A percentile compares a stretch with the other conserved stretches of the same genome.
Conservation (phyloP, 1,140 invertebrate species). For the Leptinotarsa texana region DNA sequence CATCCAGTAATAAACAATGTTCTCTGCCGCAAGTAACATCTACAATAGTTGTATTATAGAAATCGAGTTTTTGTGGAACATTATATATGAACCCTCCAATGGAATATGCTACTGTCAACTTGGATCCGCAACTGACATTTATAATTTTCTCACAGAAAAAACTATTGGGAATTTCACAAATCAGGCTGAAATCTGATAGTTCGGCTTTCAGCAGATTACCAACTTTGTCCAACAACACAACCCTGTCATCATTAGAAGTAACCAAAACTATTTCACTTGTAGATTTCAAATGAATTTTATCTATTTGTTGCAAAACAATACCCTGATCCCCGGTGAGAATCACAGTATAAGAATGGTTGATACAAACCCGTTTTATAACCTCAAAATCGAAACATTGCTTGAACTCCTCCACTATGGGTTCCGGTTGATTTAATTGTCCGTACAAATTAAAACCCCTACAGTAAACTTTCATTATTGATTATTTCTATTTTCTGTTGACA, state of each 20-base stretch:
- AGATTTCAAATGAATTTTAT: conserved; percentile 19
- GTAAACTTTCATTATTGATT: conserved; percentile 50
- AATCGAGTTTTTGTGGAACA: conserved; percentile 63
- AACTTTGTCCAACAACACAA: conserved; percentile 32
- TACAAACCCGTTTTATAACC: conserved; percentile 26
- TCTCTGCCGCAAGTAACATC: conserved; percentile 78
- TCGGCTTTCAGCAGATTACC: conserved; percentile 33
- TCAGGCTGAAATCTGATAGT: conserved; percentile 24
- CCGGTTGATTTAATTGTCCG: conserved; percentile 34
- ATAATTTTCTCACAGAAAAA: conserved; percentile 43
- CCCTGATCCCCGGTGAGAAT: background rate
- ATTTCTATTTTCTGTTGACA: conserved; percentile 15
- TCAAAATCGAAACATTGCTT: conserved; percentile 18
- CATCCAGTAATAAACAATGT: conserved; percentile 74
- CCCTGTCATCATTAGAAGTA: conserved; percentile 34
- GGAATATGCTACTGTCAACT: conserved; percentile 58
- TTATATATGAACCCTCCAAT: conserved; percentile 62
- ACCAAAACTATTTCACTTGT: conserved; percentile 31
- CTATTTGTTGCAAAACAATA: conserved; percentile 10
- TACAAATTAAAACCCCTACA: conserved; percentile 48
- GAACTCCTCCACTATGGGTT: conserved; percentile 38
- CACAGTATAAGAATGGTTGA: conserved; percentile 33
- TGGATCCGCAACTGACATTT: conserved; percentile 55
- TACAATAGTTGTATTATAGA: conserved; percentile 60
- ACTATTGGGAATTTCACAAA: conserved; percentile 10